Percentiles rank a stretch among this genome's conserved stretches.
Conservation (phyloP, 2,888 invertebrate species). For the Erannis defoliaria region DNA sequence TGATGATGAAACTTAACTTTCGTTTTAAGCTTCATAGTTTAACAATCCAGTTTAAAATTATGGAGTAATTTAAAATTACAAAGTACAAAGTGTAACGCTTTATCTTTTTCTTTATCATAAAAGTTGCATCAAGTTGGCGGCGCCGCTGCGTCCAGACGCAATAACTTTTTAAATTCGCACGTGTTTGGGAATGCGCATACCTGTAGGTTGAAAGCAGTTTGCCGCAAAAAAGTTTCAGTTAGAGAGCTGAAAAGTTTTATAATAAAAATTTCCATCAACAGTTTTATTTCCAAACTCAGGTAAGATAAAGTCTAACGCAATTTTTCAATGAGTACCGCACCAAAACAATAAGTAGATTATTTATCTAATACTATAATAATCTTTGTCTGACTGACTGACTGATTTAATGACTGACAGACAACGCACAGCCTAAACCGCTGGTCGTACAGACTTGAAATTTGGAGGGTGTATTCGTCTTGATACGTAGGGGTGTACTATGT, state of each 20-base stretch:
- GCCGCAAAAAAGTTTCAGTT: background rate
- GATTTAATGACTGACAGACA: too few relatives aligned
- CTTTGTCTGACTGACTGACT: too few relatives aligned
- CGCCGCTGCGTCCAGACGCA: slow-evolving; percentile 17
- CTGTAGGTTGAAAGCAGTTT: background rate
- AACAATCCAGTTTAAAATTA: background rate
- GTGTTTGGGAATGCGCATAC: slow-evolving; percentile 4
- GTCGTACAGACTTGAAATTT: too few relatives aligned
- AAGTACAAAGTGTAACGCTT: background rate
- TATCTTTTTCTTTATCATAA: slow-evolving; percentile 12
- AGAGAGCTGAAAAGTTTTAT: background rate
- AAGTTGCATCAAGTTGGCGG: slow-evolving; percentile 19
- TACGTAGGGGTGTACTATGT: too few relatives aligned
- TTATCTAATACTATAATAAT: too few relatives aligned
- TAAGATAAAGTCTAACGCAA: background rate
- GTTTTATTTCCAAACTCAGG: background rate
- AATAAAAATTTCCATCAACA: background rate
- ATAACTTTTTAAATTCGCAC: slow-evolving; percentile 3
- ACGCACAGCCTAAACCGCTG: too few relatives aligned
- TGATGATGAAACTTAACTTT: too few relatives aligned
- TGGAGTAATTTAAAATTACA: background rate
- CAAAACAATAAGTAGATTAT: too few relatives aligned
- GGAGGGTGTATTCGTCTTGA: too few relatives aligned
- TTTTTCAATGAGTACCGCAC: background rate
- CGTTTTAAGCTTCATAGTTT: background rate